Percentiles rank a stretch among this genome's conserved stretches.
Conservation (phyloP, 2,888 invertebrate genomes). For the Acanthosepion esculentum region DNA sequence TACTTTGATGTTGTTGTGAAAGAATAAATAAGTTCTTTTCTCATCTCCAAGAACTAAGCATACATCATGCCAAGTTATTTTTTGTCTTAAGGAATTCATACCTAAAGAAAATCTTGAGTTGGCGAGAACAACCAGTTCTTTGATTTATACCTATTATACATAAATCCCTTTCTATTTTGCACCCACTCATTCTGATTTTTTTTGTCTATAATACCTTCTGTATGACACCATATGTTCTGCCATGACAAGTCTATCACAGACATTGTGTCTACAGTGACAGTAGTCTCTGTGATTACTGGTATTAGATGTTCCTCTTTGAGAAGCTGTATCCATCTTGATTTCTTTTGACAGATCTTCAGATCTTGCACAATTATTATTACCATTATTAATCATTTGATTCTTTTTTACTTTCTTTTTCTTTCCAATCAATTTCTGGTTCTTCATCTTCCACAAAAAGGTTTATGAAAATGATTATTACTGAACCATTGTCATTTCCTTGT, state of each 20-base stretch:
- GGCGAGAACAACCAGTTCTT: not conserved
- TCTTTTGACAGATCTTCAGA: slow-evolving; percentile 2
- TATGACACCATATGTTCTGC: not conserved
- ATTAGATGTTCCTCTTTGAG: not conserved
- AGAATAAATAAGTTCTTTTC: too few species aligned
- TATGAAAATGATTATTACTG: too few species aligned
- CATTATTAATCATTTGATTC: not conserved
- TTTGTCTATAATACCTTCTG: not conserved
- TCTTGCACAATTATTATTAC: not conserved
- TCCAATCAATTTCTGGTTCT: not conserved
- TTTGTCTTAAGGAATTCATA: not conserved
- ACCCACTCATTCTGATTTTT: not conserved
- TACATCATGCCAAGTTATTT: not conserved
- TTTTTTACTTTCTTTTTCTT: not conserved
- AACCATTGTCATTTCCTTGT: too few species aligned
- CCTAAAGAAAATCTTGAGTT: not conserved
- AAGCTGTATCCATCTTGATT: not conserved
- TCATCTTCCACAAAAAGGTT: not conserved
- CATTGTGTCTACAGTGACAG: not conserved
- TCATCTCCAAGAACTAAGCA: too few species aligned
- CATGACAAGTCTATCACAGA: not conserved
- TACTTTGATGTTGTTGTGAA: too few species aligned
- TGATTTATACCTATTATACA: not conserved
- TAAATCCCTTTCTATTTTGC: not conserved
- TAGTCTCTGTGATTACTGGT: slow-evolving; percentile 7